Conservation (phyloP, 2,888 invertebrate species). For the Lordiphosa fenestrarum region DNA sequence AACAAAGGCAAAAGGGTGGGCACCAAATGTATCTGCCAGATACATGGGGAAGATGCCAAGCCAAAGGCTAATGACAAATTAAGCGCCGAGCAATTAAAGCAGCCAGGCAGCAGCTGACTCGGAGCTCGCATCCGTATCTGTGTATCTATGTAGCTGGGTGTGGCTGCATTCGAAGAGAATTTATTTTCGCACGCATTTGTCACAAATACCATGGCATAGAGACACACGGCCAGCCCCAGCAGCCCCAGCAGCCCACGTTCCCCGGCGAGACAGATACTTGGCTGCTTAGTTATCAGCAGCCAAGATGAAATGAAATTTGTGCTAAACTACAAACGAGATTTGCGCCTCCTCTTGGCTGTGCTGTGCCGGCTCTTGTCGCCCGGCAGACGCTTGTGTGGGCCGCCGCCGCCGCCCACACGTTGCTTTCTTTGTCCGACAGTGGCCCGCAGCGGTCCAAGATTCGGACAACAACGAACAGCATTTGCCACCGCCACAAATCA, state of each 20-base stretch:
- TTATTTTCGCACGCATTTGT: slow-evolving; percentile 66
- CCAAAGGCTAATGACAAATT: slow-evolving; percentile 74
- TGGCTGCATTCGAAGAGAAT: slow-evolving; percentile 38
- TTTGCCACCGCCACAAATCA: slow-evolving; percentile 68
- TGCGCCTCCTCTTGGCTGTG: slow-evolving; percentile 15
- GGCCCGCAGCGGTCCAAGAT: slow-evolving; percentile 14
- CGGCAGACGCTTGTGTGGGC: slow-evolving; percentile 54
- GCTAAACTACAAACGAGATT: slow-evolving; percentile 73
- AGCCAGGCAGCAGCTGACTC: slow-evolving; percentile 22
- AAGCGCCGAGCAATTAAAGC: slow-evolving; percentile 66
- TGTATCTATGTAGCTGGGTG: slow-evolving; percentile 14
- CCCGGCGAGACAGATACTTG: slow-evolving; percentile 28
- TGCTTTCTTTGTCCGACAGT: slow-evolving; percentile 16
- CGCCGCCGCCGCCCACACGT: slow-evolving; percentile 28
- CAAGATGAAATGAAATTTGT: slow-evolving; percentile 69
- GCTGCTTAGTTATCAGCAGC: slow-evolving; percentile 57
- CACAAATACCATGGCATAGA: slow-evolving; percentile 30
- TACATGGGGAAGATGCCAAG: slow-evolving; percentile 28
- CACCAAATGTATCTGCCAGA: slow-evolving; percentile 22
- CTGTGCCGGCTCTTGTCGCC: background rate
- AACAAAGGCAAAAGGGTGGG: slow-evolving; percentile 23
- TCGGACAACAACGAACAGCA: slow-evolving; percentile 49
- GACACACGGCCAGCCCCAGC: slow-evolving; percentile 2
- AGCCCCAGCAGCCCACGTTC: slow-evolving; percentile 40
- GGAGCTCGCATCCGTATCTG: slow-evolving; percentile 19